Evolutionary conservation across 2,113 vertebrate genomes (phyloP), one percentile per base, ranked within the genome.

Genomic region (Oncorhynchus keta): DNA sequence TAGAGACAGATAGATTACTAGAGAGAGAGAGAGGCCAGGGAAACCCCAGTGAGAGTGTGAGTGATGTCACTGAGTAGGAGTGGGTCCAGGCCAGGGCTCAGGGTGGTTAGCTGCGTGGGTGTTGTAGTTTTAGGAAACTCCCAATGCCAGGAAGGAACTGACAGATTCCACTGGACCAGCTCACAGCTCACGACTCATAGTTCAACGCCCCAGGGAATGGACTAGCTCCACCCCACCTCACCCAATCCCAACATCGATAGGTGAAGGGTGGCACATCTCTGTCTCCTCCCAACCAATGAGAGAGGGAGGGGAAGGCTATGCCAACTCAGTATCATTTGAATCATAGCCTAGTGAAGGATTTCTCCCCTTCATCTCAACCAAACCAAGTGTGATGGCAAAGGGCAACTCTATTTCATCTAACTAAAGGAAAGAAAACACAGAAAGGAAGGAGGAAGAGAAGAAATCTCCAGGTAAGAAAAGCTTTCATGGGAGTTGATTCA

Each of bases 111-210:
- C 9, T 72, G 18, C 11, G 62, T 80, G 76, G 86, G 73, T 85
- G 75, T 78, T 85, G 77, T 83, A 83, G 81, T 76, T 74, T 68
- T 12, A 35, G 67, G 32, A 73, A 79, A 71, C 83, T 86, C 79
- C 75, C 5, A 26, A 74, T 90, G 85, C 78, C 61, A 28, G 83
- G 87, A 88, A 85, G 72, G 16, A 18, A 32, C 16, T 35, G 32
- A 49, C 12, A 62, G 67, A 70, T 81, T 81, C 48, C 77, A 48
- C 51, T 79, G 59, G 82, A 83, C 84, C 86, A 85, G 70, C 86
- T 87, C 88, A 88, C 86, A 84, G 83, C 78, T 22, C 30, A 32
- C 67, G 2, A 9, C 67, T 55, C 51, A 18, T 55, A 55, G 51
- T 18, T 81, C 7, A 0, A 72, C 75, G 68, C 84, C 75, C 59